Percentiles rank a stretch among this genome's conserved stretches.
These are phyloP conservation scores for Lasius fuliginosus DNA, from an alignment of 2,888 invertebrate species.

Conservation along the genomic window DNA sequence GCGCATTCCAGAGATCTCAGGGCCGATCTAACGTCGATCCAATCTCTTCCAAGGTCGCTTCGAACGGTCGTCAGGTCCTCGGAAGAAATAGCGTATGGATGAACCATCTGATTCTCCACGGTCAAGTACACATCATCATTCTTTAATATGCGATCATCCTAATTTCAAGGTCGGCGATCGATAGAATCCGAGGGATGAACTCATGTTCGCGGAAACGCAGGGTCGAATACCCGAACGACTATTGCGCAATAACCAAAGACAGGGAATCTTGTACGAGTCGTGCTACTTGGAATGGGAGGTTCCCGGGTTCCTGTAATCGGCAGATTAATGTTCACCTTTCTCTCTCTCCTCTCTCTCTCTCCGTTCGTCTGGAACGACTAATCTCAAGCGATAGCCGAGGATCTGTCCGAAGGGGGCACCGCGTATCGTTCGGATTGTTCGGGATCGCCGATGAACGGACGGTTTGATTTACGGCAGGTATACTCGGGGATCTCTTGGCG, in stretches of 20 bases:
- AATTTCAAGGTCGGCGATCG: constrained; percentile 42
- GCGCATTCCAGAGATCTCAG: neutral
- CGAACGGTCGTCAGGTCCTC: neutral
- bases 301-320: constrained; percentile 84
- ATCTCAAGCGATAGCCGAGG: constrained; percentile 74
- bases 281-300: constrained; percentile 85
- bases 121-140: neutral
- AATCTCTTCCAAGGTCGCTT: neutral
- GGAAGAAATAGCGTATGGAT: neutral
- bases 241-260: constrained; percentile 83
- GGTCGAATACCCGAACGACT: constrained; percentile 75
- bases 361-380: constrained; percentile 62
- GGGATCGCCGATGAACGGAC: constrained; percentile 51
- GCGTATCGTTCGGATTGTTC: constrained; percentile 63
- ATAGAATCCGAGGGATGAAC: constrained; percentile 36
- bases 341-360: constrained; percentile 21
- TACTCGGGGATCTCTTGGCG: constrained; percentile 4
- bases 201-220: constrained; percentile 22
- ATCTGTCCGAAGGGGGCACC: constrained; percentile 59
- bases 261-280: constrained; percentile 81
- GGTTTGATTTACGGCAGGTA: constrained; percentile 31
- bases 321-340: constrained; percentile 84
- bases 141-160: constrained; percentile 25
- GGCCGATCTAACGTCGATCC: neutral
- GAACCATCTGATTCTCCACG: neutral